Base-by-base conservation (phyloP, 2,888 invertebrate species). In the Acrocera orbiculus region DNA sequence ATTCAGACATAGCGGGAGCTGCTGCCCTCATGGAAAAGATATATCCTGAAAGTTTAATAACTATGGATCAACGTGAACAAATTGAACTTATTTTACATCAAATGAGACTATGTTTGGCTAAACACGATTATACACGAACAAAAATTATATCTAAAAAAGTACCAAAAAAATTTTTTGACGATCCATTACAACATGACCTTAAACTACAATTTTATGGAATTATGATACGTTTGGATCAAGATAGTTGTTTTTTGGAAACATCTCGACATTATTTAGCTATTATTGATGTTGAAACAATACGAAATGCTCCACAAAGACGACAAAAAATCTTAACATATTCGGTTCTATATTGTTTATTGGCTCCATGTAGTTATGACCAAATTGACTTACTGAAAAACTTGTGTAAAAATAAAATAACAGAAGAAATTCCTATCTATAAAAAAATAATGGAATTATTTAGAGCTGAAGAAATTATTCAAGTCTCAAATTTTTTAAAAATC, bases 91-190 rank as follows among this genome's bases (percentile, higher is more conserved):
- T 95, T 42, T 58, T 95, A 43, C 92, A 95, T 54, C 93, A 95
- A 58, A 95, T 95, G 90, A 69, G 93, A 41, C 65, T 93, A 8
- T 90, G 90, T 53, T 63, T 93, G 30, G 79, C 81, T 2, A 86
- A 85, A 50, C 79, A 87, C 48, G 93, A 95, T 58, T 90, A 80
- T 54, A 75, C 90, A 42, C 73, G 92, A 28, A 89, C 90, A 6
- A 87, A 90, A 53, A 95, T 95, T 42, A 90, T 95, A 49, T 86
- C 90, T 2, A 92, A 92, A 61, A 95, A 95, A 58, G 87, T 95
- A 45, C 89, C 77, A 52, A 76, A 78, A 1, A 87, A 86, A 57
- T 90, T 87, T 62, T 93, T 95, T 64, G 86, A 86, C 32, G 83
- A 86, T 9, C 30, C 36, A 1, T 26, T 40, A 16, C 38, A 47